Percentiles rank a stretch among this genome's conserved stretches.
These are phyloP conservation scores for Riptortus pedestris DNA, from an alignment of 1,140 invertebrate genomes.

Conservation along the genomic window DNA sequence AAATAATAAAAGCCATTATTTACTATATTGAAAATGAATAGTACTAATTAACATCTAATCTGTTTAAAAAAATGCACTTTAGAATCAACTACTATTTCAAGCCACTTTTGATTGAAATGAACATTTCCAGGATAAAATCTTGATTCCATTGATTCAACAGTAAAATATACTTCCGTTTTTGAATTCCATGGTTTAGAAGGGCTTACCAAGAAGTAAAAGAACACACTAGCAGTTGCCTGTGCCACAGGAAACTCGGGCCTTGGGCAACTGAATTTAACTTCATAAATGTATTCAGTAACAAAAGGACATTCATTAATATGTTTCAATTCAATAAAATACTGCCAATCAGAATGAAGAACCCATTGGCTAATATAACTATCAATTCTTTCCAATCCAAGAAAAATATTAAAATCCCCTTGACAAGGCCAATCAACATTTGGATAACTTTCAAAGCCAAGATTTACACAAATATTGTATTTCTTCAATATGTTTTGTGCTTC, in stretches of 20 bases:
- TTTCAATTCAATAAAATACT: neutral
- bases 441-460: neutral
- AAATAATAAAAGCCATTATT: too few species aligned
- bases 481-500: neutral
- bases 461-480: neutral
- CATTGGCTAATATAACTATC: neutral
- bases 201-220: neutral
- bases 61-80: conserved; percentile 7
- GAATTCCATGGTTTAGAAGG: neutral
- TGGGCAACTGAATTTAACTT: conserved; percentile 9
- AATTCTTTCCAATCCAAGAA: neutral
- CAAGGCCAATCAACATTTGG: neutral
- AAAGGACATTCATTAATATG: conserved; percentile 4
- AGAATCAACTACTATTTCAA: neutral
- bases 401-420: conserved; percentile 2
- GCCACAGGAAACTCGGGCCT: neutral
- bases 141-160: neutral
- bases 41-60: neutral
- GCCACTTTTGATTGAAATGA: conserved; percentile 7
- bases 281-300: neutral
- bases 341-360: neutral
- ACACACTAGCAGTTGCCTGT: conserved; percentile 3
- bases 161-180: neutral
- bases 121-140: conserved; percentile 8
- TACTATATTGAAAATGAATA: too few species aligned